Evolutionary conservation across 2,113 vertebrate species (phyloP).

Genomic region (Herpetotheres cachinnans): DNA sequence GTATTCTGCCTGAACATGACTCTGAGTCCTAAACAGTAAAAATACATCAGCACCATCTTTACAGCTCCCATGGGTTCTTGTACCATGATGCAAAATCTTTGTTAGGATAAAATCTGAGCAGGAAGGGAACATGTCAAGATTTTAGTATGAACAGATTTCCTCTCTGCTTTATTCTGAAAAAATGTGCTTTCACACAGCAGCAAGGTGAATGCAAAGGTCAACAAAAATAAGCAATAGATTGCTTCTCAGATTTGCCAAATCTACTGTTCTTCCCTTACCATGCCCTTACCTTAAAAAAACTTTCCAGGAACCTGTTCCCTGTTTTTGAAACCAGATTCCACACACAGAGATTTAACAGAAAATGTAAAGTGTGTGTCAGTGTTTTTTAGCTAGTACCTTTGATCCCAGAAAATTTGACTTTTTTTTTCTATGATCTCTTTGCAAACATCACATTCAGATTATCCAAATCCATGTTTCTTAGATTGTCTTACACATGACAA

Average conservation of each 20-base stretch:
- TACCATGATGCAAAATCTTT: neutral
- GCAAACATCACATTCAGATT: neutral
- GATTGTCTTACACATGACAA: neutral
- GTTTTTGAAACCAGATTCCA: neutral
- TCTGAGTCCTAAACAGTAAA: neutral
- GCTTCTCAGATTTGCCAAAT: neutral
- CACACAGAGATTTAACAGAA: neutral
- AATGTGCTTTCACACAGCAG: neutral
- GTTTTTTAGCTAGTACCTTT: neutral
- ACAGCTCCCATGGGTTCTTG: neutral
- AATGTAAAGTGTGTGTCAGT: neutral
- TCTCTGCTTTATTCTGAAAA: neutral
- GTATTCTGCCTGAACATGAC: neutral
- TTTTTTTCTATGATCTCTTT: neutral
- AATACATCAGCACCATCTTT: neutral
- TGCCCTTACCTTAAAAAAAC: neutral
- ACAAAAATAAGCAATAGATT: neutral
- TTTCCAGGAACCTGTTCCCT: neutral
- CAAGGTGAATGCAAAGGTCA: conserved; percentile 6
- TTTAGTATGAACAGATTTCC: neutral
- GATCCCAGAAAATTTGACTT: neutral
- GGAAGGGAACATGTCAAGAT: neutral
- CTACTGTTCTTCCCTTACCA: neutral
- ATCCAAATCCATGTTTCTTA: neutral
- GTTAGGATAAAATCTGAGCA: conserved; percentile 8